A percentile compares a stretch with the other conserved stretches of the same genome.
Evolutionary conservation across 2,797 vertebrate genomes (phyloP).

Genomic region (Argya squamiceps): DNA sequence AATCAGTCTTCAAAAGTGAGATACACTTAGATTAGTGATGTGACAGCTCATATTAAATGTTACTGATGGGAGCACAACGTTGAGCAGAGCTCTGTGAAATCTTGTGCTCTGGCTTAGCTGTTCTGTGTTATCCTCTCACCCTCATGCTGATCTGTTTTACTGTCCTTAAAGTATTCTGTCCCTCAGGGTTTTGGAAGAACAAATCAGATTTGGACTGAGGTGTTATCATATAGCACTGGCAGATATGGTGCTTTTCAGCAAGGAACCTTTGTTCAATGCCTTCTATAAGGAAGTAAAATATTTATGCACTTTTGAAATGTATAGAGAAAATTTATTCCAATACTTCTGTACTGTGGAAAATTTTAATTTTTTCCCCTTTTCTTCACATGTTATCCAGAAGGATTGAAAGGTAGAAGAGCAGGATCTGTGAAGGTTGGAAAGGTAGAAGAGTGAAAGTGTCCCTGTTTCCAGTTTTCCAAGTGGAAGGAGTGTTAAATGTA

Average conservation of each 20-base stretch:
- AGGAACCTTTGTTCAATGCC: neutral
- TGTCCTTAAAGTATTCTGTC: neutral
- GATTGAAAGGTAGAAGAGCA: neutral
- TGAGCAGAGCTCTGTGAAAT: neutral
- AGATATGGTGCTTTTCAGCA: neutral
- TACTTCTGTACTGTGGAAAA: neutral
- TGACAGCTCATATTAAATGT: neutral
- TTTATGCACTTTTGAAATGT: neutral
- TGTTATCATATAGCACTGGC: neutral
- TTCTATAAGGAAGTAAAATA: neutral
- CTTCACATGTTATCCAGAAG: neutral
- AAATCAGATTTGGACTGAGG: neutral
- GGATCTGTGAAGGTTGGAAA: neutral
- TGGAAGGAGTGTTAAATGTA: constrained; percentile 7
- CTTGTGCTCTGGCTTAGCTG: neutral
- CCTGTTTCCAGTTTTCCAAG: constrained; percentile 3
- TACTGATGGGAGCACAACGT: neutral
- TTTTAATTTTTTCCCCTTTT: neutral
- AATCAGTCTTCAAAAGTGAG: neutral
- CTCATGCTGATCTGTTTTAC: neutral
- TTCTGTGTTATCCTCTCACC: neutral
- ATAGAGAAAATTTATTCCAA: neutral
- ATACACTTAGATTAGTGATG: neutral
- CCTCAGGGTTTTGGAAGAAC: neutral
- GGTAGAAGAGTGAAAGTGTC: neutral